Percentiles rank a stretch among this genome's conserved stretches.
Conservation (phyloP, 2,888 invertebrate genomes). For the Hydrotaea cyrtoneurina region DNA sequence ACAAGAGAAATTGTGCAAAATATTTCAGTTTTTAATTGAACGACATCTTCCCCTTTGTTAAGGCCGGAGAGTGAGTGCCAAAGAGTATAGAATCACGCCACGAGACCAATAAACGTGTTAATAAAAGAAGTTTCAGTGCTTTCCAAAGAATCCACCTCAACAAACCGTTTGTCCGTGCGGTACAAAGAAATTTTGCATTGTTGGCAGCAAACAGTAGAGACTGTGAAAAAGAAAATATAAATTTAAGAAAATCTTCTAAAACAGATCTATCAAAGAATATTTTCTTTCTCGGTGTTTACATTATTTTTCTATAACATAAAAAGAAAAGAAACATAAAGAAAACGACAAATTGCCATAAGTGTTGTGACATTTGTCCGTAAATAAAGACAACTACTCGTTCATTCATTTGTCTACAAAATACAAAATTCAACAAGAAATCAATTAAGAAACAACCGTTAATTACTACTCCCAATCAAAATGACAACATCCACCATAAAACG, state of each 20-base stretch:
- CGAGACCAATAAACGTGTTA: constrained; percentile 20
- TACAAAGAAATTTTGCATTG: constrained; percentile 37
- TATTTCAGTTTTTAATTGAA: neutral
- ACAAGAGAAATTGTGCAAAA: neutral
- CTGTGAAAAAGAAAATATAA: neutral
- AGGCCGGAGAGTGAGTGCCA: neutral
- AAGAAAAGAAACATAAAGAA: too few relatives aligned
- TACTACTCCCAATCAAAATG: constrained; percentile 61
- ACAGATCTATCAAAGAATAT: too few relatives aligned
- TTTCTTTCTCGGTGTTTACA: too few relatives aligned
- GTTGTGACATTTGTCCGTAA: too few relatives aligned
- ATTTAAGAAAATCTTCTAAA: too few relatives aligned
- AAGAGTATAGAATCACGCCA: constrained; percentile 18
- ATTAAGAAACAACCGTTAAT: neutral
- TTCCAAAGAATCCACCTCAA: constrained; percentile 16
- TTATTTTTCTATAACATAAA: too few relatives aligned
- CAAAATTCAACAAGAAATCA: neutral
- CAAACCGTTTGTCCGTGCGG: neutral
- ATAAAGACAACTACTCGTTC: too few relatives aligned
- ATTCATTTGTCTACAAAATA: too few relatives aligned
- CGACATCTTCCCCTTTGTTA: neutral
- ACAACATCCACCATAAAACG: constrained; percentile 75
- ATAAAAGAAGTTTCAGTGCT: constrained; percentile 27
- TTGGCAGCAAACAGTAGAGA: constrained; percentile 43
- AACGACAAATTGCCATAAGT: too few relatives aligned